Conservation (phyloP, 64 coral and sea anemone genomes). For the Stichodactyla helianthus region DNA sequence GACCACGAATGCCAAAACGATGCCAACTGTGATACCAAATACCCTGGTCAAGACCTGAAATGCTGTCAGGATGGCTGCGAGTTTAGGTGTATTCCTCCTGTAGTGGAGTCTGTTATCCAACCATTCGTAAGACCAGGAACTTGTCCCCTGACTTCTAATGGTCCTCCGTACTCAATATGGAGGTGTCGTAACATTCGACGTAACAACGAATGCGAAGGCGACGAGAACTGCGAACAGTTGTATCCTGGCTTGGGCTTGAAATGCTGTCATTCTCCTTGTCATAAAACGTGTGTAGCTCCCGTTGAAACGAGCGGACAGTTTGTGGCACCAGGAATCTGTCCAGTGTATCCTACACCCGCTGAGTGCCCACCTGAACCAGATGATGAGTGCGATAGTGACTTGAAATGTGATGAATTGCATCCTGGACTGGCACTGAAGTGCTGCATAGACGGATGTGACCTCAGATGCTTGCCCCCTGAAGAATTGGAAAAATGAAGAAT, state of each 20-base stretch:
- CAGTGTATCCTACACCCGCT: neutral
- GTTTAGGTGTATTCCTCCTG: conserved; percentile 2
- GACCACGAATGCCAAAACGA: conserved; percentile 19
- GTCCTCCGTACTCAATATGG: no score
- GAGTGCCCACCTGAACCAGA: neutral
- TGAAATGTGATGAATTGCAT: neutral
- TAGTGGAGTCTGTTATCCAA: neutral
- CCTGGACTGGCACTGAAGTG: neutral
- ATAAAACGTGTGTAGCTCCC: no score
- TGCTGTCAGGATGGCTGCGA: neutral
- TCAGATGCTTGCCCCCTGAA: neutral
- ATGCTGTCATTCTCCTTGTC: no score
- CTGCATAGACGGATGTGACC: neutral
- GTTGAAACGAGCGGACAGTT: no score
- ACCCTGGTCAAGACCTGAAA: conserved; percentile 12
- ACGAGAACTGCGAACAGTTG: no score
- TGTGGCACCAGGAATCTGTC: neutral
- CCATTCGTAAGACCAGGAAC: neutral
- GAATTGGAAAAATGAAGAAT: no score
- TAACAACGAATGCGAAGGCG: no score
- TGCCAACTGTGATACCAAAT: neutral
- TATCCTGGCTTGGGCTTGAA: no score
- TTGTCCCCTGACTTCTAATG: neutral
- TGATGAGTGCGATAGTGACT: neutral
- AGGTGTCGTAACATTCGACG: no score